These are phyloP conservation scores for Gadus chalcogrammus DNA, from an alignment of 2,113 vertebrate species.

Conservation along the genomic window DNA sequence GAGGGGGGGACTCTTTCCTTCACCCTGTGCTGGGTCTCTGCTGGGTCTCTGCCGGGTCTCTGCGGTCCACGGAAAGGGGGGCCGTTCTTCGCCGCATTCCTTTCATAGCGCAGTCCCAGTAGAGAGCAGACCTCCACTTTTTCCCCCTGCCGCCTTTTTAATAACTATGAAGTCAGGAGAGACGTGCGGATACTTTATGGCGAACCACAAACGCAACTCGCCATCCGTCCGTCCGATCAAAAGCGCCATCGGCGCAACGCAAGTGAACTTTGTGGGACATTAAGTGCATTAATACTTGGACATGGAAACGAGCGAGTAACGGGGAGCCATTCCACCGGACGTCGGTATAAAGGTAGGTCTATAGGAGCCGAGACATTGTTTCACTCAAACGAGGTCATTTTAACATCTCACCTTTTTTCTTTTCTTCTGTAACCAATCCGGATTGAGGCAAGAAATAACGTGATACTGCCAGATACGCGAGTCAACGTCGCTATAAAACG, in stretches of 20 bases:
- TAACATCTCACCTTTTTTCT: too few species aligned
- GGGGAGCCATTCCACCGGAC: background rate
- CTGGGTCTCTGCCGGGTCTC: background rate
- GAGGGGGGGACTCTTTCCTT: background rate
- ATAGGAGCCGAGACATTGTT: too few species aligned
- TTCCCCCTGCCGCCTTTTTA: background rate
- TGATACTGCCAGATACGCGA: too few species aligned
- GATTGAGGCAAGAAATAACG: too few species aligned
- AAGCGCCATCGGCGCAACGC: background rate
- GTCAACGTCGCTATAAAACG: too few species aligned
- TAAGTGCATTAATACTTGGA: background rate
- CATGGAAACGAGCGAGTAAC: background rate
- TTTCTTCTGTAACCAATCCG: too few species aligned
- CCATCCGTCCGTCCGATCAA: background rate
- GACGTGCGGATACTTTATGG: background rate
- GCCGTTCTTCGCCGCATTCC: conserved; percentile 35
- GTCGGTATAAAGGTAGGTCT: too few species aligned
- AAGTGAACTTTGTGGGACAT: background rate
- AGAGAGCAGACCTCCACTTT: conserved; percentile 15
- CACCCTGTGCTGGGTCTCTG: too few species aligned
- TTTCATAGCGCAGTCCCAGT: conserved; percentile 22
- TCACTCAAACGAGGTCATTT: too few species aligned
- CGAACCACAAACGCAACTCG: background rate
- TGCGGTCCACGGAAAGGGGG: conserved; percentile 2
- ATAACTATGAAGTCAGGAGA: background rate